Evolutionary conservation across 2,797 vertebrate genomes (phyloP), one percentile per base, ranked within the genome.

Genomic region (Manis crassicaudata): DNA sequence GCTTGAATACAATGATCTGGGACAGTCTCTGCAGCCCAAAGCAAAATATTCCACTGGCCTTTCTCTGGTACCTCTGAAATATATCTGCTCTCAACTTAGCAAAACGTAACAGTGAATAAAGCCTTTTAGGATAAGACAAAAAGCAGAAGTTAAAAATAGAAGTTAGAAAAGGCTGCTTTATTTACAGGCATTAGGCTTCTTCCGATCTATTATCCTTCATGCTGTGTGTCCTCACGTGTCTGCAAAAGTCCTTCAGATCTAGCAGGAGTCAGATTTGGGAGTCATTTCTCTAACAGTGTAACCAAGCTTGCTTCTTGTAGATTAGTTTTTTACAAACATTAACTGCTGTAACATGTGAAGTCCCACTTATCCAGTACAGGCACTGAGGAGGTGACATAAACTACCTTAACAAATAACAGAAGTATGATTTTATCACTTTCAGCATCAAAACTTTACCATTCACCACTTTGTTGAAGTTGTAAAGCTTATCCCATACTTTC

Each of bases 91-190:
- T 68, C 37, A 60, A 62, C 52, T 68, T 73, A 92, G 35, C 84
- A 94, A 92, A 90, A 91, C 18, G 35, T 35, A 63, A 50, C 50
- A 52, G 60, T 37, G 27, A 29, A 58, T 21, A 23, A 52, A 43
- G 60, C 52, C 82, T 89, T 95, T 77, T 62, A 40, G 56, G 40
- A 35, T 16, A 80, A 89, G 72, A 76, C 23, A 35, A 32, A 81
- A 65, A 83, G 68, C 16, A 50, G 35, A 87, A 43, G 43, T 52
- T 86, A 83, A 92, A 90, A 60, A 96, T 8, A 92, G 72, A 95
- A 76, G n/a, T 32, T 17, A 13, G 58, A n/a, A 43, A 54, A 84
- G 14, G 54, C 14, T 50, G 40, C 27, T 77, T 58, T 65, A 27
- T 13, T 50, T 85, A 65, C 80, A 68, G 40, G 65, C 18, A 1